Percentiles rank a stretch among this genome's conserved stretches.
Conservation (phyloP, 2,797 vertebrate genomes). For the Sebastes aleutianus region DNA sequence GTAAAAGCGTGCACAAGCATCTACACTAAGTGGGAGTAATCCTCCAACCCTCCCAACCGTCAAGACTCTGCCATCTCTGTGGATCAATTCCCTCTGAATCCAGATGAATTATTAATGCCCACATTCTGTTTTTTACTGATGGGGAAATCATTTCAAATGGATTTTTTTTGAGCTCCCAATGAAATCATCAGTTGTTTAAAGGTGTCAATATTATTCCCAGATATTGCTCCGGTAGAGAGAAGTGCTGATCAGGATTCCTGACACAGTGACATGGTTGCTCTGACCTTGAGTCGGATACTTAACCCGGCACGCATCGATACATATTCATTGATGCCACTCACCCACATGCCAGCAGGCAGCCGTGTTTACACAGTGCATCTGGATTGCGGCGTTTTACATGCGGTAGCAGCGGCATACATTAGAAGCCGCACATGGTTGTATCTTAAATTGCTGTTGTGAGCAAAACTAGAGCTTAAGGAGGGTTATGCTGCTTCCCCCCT, state of each 20-base stretch:
- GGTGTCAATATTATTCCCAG: constrained; percentile 74
- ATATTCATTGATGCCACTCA: constrained; percentile 63
- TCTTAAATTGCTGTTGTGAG: constrained; percentile 38
- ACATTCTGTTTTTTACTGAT: constrained; percentile 79
- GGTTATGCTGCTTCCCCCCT: constrained; percentile 53
- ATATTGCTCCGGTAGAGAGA: constrained; percentile 52
- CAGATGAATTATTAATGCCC: constrained; percentile 82
- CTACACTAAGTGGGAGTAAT: constrained; percentile 17
- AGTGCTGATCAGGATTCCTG: constrained; percentile 56
- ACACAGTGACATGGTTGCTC: constrained; percentile 48
- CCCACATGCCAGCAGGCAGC: constrained; percentile 6
- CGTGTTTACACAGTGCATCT: constrained; percentile 14
- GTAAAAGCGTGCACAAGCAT: background rate
- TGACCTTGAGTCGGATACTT: constrained; percentile 70
- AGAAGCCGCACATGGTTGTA: background rate
- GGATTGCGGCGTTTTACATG: constrained; percentile 3
- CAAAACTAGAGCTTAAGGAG: constrained; percentile 48
- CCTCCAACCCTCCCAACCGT: constrained; percentile 35
- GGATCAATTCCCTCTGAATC: constrained; percentile 77
- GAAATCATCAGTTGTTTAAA: constrained; percentile 78
- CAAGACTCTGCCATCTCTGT: constrained; percentile 48
- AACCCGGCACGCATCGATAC: constrained; percentile 54
- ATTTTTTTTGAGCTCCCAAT: constrained; percentile 70
- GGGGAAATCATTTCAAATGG: constrained; percentile 79
- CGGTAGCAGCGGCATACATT: constrained; percentile 9